These are phyloP conservation scores for Lerista edwardsae DNA, from an alignment of 2,797 vertebrate species.

Conservation along the genomic window DNA sequence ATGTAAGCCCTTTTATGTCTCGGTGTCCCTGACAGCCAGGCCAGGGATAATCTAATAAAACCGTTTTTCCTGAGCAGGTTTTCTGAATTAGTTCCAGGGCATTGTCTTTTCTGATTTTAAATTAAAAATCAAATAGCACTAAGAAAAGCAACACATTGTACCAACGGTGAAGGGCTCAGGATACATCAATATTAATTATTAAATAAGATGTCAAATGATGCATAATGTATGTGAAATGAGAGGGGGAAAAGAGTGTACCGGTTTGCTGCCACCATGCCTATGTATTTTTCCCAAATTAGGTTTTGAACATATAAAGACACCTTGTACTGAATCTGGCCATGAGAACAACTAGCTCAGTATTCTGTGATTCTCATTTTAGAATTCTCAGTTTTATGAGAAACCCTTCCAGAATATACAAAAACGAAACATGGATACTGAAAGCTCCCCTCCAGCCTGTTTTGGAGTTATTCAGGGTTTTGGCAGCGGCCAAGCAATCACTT, in stretches of 20 bases:
- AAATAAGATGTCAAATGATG: conserved; percentile 12
- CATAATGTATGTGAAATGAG: conserved; percentile 20
- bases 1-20: conserved; percentile 68
- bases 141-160: conserved; percentile 3
- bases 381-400: too few species aligned
- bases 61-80: conserved; percentile 36
- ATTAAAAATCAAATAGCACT: conserved; percentile 57
- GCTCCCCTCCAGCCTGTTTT: too few species aligned
- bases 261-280: not conserved
- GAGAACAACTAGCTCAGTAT: not conserved
- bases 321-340: too few species aligned
- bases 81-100: conserved; percentile 57
- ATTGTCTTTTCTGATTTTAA: conserved; percentile 60
- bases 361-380: too few species aligned
- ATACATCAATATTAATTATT: conserved; percentile 33
- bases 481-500: too few species aligned
- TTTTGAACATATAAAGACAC: not conserved
- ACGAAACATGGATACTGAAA: too few species aligned
- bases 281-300: not conserved
- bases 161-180: conserved; percentile 27
- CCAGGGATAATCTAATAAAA: conserved; percentile 65
- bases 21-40: conserved; percentile 56
- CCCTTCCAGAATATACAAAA: too few species aligned
- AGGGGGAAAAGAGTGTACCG: not conserved
- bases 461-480: too few species aligned